Base-by-base conservation (phyloP, 2,888 invertebrate genomes). In the Leucophenga montana region DNA sequence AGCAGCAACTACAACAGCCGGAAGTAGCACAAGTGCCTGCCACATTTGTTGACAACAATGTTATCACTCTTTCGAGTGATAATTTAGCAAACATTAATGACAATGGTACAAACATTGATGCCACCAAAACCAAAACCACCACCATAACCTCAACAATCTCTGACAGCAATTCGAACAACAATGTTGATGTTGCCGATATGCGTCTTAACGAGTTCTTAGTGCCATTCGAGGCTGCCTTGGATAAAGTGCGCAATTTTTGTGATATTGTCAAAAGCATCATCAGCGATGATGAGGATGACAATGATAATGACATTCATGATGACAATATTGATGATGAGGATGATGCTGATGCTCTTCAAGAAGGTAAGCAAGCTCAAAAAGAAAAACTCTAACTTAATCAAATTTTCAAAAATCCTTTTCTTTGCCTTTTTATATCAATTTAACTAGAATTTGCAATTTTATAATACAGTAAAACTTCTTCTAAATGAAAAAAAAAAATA, bases 241-340 rank as follows among this genome's bases (percentile, higher is more conserved):
- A 79, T 18, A 79, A 77, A 57, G 78, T 86, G 66, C 77, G 76
- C 18, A 66, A 75, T 61, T 79, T 86, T 73, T 86, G 80, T 71
- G 80, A 81, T 27, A 68, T 74, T 16, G 44, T 85, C n/a, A 80
- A 77, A 44, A 78, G 73, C 9, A 71, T 85, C n/a, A 76, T 87
- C 56, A 72, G 69, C 68, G 72, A 74, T 5, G 77, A 76, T 64
- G 68, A 75, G 44, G 69, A 65, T 33, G 46, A 69, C 18, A 48
- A 39, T 8, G 50, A 56, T 0, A 18, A 33, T 44, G 54, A 18
- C 5, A 48, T 48, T 1, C 54, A 67, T 46, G 31, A 46, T 14
- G 20, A 64, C 16, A 14, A n/a, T 56, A 53, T n/a, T 22, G 11
- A n/a, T 14, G 59, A 44, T 18, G 27, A 61, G 27, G 69, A 65